These are phyloP conservation scores for Amphiduros pacificus DNA, from an alignment of 2,888 invertebrate genomes.

Conservation along the genomic window DNA sequence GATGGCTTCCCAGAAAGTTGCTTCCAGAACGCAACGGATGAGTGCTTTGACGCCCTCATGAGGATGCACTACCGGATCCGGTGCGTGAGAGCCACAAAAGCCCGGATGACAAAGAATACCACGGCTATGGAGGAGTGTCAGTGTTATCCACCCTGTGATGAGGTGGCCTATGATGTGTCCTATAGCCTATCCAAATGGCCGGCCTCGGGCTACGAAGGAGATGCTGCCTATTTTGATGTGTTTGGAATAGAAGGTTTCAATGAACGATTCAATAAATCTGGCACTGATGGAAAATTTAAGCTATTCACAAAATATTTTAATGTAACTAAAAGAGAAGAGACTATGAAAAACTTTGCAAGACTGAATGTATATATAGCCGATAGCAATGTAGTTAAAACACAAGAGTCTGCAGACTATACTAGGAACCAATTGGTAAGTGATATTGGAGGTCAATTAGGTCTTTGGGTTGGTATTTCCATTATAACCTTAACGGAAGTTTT, in stretches of 20 bases:
- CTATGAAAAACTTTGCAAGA: conserved; percentile 32
- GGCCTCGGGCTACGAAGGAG: conserved; percentile 31
- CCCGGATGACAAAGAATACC: conserved; percentile 24
- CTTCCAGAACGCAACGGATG: conserved; percentile 22
- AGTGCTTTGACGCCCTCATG: conserved; percentile 24
- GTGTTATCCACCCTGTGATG: conserved; percentile 32
- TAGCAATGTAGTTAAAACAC: conserved; percentile 31
- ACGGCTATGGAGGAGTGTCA: conserved; percentile 22
- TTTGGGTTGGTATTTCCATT: conserved; percentile 32
- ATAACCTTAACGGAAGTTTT: conserved; percentile 29
- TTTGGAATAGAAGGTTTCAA: conserved; percentile 27
- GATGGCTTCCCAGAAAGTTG: conserved; percentile 26
- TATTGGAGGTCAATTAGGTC: conserved; percentile 31
- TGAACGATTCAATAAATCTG: conserved; percentile 23
- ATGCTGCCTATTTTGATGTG: conserved; percentile 30
- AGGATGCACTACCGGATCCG: conserved; percentile 20
- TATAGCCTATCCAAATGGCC: conserved; percentile 33
- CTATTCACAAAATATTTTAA: conserved; percentile 23
- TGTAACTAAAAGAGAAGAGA: conserved; percentile 20
- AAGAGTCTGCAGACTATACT: conserved; percentile 29
- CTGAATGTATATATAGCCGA: conserved; percentile 34
- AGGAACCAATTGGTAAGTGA: conserved; percentile 31
- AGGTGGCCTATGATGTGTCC: conserved; percentile 29
- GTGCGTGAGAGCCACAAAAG: conserved; percentile 23
- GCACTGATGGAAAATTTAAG: conserved; percentile 16